Evolutionary conservation across 2,888 invertebrate genomes (phyloP), one percentile per base, ranked within the genome.

Genomic region (Synanthedon vespiformis): DNA sequence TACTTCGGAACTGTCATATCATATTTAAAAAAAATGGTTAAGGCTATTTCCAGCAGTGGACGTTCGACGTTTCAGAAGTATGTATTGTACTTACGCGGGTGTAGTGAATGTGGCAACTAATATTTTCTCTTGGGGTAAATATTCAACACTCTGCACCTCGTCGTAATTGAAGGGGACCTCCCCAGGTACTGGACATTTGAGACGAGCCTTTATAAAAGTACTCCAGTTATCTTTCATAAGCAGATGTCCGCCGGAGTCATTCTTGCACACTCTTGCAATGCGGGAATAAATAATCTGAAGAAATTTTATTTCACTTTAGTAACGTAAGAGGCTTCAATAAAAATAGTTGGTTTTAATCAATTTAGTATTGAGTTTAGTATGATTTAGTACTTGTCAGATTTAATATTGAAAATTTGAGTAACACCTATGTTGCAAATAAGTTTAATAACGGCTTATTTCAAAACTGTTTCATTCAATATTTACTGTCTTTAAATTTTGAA

Each of bases 261-360:
- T 94, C 81, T 97, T 97, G 74, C 97, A 97, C 2, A 97, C 93
- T 52, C 97, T 89, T 0, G 95, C 97, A 53, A 97, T 95, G 59
- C 97, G 90, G 1, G 97, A 96, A 79, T 95, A 97, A 41, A 96
- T 90, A 63, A 90, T 92, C 95, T 95, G 79, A 51, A 81, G 77
- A 56, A 44, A 34, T 34, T 34, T 34, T 8, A 34, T 34, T 10
- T 34, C 8, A 10, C 34, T 34, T 34, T 58, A 41, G 53, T 49
- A 34, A 34, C 8, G 34, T 2, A 6, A 34, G 34, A 34, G 34
- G 34, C 10, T 34, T 34, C 34, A 2, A 34, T 10, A 34, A 34
- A 34, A 34, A 34, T 8, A 8, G 1, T 34, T 34, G 10, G 34
- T 34, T 34, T 34, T 34, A 34, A 8, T 10, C 6, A 34, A 34